Base-by-base conservation (phyloP, 2,113 vertebrate genomes). In the Zeus faber region DNA sequence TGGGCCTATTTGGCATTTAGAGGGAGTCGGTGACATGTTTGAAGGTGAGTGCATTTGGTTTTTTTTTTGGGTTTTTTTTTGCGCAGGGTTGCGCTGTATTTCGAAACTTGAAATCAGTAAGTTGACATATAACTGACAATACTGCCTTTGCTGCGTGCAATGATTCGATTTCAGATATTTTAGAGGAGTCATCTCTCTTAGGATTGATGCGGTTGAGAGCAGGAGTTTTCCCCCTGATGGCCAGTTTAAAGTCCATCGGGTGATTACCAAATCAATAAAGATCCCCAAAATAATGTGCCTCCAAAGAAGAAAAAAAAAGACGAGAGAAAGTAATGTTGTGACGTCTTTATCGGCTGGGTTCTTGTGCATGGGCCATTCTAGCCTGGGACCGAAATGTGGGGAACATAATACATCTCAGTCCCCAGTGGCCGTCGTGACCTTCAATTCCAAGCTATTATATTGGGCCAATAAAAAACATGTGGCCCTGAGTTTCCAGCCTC, bases 371-470 rank as follows among this genome's bases (percentile, higher is more conserved):
- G 11, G 14, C 23, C 10, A 10, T 13, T 55, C 17, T 22, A 40
- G 40, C 3, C 2, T 11, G 6, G 24, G 3, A 26, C 33, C 20
- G 22, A 61, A 62, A 62, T 58, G 18, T 14, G 20, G 13, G 45
- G 10, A 35, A 14, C 22, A 11, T 50, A 29, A 54, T 46, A 21
- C 24, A 62, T 63, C 50, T 70, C 59, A 66, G 69, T 65, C 74
- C 45, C 72, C 72, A 65, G 48, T 78, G 83, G 65, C 57, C 74
- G 63, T 66, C 62, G 68, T 61, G 22, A 57, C 49, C 67, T 70
- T 67, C 54, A 78, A 69, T 79, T 73, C 65, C 49, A 54, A 50
- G 61, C 24, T 63, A 22, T 67, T 47, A 71, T 22, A 46, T 45
- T 40, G 39, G 31, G 6, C 40, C 39, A 50, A 26, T 29, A 63